Base-by-base conservation (phyloP, 1,140 invertebrate species). In the Pomacea maculata region DNA sequence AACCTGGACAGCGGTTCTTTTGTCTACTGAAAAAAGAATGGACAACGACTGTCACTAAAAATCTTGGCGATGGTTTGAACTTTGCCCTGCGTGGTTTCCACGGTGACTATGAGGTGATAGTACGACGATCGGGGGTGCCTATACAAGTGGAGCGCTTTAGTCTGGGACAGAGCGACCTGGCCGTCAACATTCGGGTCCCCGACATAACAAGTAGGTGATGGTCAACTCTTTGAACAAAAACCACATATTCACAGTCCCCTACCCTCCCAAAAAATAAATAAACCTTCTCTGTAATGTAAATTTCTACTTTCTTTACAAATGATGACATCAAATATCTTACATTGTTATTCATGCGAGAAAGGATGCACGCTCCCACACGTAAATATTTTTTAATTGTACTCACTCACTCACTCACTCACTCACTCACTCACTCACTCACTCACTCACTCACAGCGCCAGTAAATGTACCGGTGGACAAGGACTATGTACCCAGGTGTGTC, bases 21-120 rank as follows among this genome's bases (percentile, higher is more conserved):
- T 73, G 83, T 61, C 81, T 86, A 17, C 75, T 80, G 10, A 82
- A 85, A 75, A 72, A 81, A 21, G 79, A 81, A 67, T 86, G 85
- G 85, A 80, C 57, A 19, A 86, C 85, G 34, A 71, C 84, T 45
- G 82, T 84, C 6, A 84, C 79, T 15, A 75, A 72, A 67, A 65
- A 77, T n/a, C 61, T 86, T 77, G 57, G 57, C 8, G 21, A 64
- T 9, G 52, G 63, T 54, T 61, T 68, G 25, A 75, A 45, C 8
- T 75, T 84, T 65, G 67, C 55, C 45, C 8, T 84, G 21, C 55
- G 83, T 15, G 85, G 82, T 75, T 84, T 84, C 81, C 82, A 84
- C 34, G 85, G 85, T 10, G 85, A 86, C 64, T 86, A 86, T 80
- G 80, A 86, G 34, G 81, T 86, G 19, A 83, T 83, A 65, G 71